Conservation (phyloP, 2,888 invertebrate genomes). For the Sphaerophoria taeniata region DNA sequence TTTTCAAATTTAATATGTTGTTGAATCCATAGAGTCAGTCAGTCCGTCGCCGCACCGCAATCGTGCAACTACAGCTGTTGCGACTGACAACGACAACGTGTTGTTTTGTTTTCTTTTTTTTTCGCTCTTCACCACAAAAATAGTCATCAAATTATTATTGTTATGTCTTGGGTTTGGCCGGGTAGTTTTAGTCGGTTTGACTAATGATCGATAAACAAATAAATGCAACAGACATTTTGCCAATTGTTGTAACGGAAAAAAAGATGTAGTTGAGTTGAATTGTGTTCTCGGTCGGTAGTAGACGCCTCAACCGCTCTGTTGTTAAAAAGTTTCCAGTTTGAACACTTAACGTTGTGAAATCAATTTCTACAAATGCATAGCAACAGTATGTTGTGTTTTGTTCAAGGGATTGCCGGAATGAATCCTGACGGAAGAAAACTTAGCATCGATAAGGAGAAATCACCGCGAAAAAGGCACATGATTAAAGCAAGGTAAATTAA, state of each 20-base stretch:
- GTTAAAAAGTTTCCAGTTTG: not conserved
- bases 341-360: slow-evolving; percentile 6
- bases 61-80: slow-evolving; percentile 58
- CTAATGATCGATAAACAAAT: slow-evolving; percentile 40
- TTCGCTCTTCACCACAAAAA: not conserved
- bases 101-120: not conserved
- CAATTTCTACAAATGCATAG: slow-evolving; percentile 60
- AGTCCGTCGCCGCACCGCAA: slow-evolving; percentile 16
- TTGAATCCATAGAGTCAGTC: slow-evolving; percentile 30
- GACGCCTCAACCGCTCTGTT: not conserved
- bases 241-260: slow-evolving; percentile 41
- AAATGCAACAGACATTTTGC: slow-evolving; percentile 15
- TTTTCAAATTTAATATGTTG: slow-evolving; percentile 50
- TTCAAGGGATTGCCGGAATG: slow-evolving; percentile 75
- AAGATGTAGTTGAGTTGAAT: slow-evolving; percentile 47
- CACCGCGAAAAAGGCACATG: slow-evolving; percentile 61
- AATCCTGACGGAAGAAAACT: slow-evolving; percentile 72
- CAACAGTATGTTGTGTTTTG: slow-evolving; percentile 75
- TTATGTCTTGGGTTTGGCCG: not conserved
- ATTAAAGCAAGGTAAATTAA: slow-evolving; percentile 65
- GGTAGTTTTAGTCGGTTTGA: too few species aligned
- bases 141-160: not conserved
- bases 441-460: slow-evolving; percentile 50
- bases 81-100: slow-evolving; percentile 51
- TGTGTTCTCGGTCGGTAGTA: slow-evolving; percentile 30